Conservation (phyloP, 2,888 invertebrate genomes). For the Gisinianus flammeolus region DNA sequence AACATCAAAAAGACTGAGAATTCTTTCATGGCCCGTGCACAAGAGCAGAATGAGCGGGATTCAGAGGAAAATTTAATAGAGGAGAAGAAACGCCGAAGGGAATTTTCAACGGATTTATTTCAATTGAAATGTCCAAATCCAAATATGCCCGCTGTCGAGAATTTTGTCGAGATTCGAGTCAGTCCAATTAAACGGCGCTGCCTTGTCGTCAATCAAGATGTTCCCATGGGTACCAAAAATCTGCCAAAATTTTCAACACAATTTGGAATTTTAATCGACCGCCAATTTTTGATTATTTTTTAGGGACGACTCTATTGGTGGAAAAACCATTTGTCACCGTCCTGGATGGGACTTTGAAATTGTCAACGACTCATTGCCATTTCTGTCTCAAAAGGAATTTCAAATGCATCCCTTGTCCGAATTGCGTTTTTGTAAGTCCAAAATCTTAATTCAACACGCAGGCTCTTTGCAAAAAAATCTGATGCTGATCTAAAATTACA, state of each 20-base stretch:
- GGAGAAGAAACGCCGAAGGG: neutral
- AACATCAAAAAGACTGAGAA: neutral
- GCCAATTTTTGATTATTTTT: too few species aligned
- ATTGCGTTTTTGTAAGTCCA: conserved; percentile 23
- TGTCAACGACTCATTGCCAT: conserved; percentile 2
- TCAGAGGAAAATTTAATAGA: neutral
- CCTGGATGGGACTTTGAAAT: neutral
- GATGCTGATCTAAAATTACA: neutral
- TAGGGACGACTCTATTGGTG: conserved; percentile 8
- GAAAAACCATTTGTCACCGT: conserved; percentile 11
- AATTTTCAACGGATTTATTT: neutral
- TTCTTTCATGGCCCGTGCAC: neutral
- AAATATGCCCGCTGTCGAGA: neutral
- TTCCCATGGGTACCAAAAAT: neutral
- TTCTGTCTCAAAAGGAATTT: conserved; percentile 16
- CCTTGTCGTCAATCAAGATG: neutral
- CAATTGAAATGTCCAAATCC: neutral
- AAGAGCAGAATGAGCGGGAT: neutral
- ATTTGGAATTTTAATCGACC: too few species aligned
- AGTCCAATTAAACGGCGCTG: neutral
- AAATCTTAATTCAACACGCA: too few species aligned
- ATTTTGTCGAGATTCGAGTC: neutral
- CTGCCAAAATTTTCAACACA: neutral
- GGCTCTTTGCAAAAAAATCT: neutral
- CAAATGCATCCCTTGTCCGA: conserved; percentile 11